Evolutionary conservation across 2,888 invertebrate genomes (phyloP), one percentile per base, ranked within the genome.

Genomic region (Conops quadrifasciatus): DNA sequence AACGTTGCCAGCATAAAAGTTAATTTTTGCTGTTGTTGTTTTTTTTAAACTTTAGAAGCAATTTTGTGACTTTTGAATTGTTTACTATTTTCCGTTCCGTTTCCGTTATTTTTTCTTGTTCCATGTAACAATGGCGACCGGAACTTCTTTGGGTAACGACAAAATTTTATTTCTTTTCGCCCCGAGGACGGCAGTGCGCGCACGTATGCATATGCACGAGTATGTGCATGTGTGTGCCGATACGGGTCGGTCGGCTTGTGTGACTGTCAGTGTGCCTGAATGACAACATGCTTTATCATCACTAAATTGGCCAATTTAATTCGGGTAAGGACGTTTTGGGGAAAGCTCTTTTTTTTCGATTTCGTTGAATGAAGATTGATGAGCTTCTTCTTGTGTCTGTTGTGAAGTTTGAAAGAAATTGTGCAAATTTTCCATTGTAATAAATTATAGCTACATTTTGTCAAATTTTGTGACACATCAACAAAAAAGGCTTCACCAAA

Each of bases 241-340:
- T 7, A 36, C 9, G 36, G 4, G 21, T 56, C 16, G 43, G 36
- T 26, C 47, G 67, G 67, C 28, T 19, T 66, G 26, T 43, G 19
- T 56, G 16, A 15, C 43, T 9, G 58, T 45, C 30, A 67, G 58
- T 56, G 26, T n/a, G n/a, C n/a, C n/a, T n/a, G n/a, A n/a, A n/a
- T n/a, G n/a, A n/a, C n/a, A n/a, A 43, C 67, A 26, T 67, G 67
- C 43, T 67, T 67, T 67, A 67, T 67, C 67, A 67, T 67, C 56
- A 24, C 58, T 26, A 45, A 58, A 67, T 43, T 58, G 58, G 67
- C 43, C 67, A 58, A 36, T 58, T 67, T 67, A 26, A 67, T 58
- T 24, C 9, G 36, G 67, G 43, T 45, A 7, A 19, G 24, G 47
- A 67, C 24, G 36, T 58, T 43, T 51, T 51, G n/a, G 26, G 13